Evolutionary conservation across 2,888 invertebrate species (phyloP).

Genomic region (Cheilosia grossa): DNA sequence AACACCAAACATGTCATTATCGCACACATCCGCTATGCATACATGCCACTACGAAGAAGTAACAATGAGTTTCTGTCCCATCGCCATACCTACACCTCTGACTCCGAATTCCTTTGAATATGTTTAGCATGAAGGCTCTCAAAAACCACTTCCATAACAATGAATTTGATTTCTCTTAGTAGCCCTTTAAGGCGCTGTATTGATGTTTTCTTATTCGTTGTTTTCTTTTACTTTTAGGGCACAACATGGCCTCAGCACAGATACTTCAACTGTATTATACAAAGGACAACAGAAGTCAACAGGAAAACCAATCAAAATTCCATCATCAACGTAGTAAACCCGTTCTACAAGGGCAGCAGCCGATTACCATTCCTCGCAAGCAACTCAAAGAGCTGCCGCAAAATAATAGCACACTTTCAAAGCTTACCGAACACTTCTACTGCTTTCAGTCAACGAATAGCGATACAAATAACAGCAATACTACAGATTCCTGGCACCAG

Average conservation of each 20-base stretch:
- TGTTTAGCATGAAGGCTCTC: no score
- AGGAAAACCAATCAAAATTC: conserved; percentile 77
- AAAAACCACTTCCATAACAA: no score
- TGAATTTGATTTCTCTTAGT: conserved; percentile 7
- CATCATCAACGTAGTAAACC: conserved; percentile 55
- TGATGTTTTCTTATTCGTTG: conserved; percentile 28
- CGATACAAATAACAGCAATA: conserved; percentile 10
- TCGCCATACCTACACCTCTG: no score
- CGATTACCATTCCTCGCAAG: conserved; percentile 46
- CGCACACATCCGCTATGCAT: no score
- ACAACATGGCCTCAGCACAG: conserved; percentile 84
- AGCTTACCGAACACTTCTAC: conserved; percentile 40
- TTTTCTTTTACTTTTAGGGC: conserved; percentile 79
- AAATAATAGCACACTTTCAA: conserved; percentile 36
- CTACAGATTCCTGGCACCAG: conserved; percentile 34
- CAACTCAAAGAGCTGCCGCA: conserved; percentile 44
- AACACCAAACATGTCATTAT: no score
- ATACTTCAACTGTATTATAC: conserved; percentile 82
- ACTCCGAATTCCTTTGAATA: no score
- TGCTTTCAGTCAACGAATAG: conserved; percentile 42
- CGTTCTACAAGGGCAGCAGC: conserved; percentile 43
- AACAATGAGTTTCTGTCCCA: no score
- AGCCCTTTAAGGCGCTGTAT: conserved; percentile 5
- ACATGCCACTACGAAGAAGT: no score
- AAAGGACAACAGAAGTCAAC: conserved; percentile 78